Evolutionary conservation across 2,797 vertebrate species (phyloP).

Genomic region (Halcyon badia): DNA sequence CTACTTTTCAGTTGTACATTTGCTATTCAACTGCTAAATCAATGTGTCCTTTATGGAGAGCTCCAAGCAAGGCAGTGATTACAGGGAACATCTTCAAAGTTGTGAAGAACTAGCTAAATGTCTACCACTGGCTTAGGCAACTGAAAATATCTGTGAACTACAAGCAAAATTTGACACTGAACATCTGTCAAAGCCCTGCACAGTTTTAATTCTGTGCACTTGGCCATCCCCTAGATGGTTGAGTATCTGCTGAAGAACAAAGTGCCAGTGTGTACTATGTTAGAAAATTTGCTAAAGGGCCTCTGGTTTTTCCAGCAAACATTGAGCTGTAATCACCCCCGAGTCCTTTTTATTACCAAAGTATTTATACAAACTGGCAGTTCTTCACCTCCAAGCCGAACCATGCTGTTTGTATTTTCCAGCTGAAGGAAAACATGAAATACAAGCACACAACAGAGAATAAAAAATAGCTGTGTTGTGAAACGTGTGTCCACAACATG

Average conservation of each 20-base stretch:
- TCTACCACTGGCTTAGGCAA: conserved; percentile 8
- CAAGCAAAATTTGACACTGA: neutral
- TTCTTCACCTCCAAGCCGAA: conserved; percentile 77
- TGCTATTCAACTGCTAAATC: neutral
- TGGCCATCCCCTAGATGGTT: neutral
- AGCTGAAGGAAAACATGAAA: conserved; percentile 78
- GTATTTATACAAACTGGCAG: conserved; percentile 79
- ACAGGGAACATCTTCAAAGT: neutral
- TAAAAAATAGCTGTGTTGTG: conserved; percentile 68
- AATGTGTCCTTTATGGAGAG: neutral
- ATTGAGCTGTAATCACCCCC: conserved; percentile 69
- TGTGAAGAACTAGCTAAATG: neutral
- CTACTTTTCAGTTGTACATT: neutral
- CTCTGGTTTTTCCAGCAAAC: conserved; percentile 30
- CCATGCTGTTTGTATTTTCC: conserved; percentile 78
- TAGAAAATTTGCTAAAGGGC: conserved; percentile 27
- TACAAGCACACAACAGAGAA: conserved; percentile 75
- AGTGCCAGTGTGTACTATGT: neutral
- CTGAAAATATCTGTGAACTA: conserved; percentile 10
- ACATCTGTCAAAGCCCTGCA: neutral
- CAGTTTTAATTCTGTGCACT: neutral
- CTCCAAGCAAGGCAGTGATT: neutral
- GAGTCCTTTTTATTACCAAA: conserved; percentile 73
- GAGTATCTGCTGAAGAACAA: conserved; percentile 34
- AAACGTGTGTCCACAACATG: conserved; percentile 70